Evolutionary conservation across 64 coral and sea anemone genomes (phyloP).

Genomic region (Platygyra sinensis): DNA sequence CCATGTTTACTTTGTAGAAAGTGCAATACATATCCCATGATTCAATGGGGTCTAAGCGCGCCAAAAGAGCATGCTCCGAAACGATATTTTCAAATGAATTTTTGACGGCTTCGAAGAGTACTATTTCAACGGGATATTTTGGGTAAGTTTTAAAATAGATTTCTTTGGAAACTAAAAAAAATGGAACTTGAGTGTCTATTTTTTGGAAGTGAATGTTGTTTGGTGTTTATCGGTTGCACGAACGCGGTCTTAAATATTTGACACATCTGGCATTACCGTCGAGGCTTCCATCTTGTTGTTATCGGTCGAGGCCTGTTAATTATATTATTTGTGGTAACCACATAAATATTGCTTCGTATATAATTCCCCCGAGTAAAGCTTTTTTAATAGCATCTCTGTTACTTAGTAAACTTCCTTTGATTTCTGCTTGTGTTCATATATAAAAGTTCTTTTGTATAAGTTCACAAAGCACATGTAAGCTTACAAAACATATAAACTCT

Average conservation of each 20-base stretch:
- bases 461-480: too few relatives aligned
- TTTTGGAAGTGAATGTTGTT: background rate
- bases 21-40: constrained; percentile 41
- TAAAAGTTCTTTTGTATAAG: too few relatives aligned
- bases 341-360: background rate
- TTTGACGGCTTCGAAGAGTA: background rate
- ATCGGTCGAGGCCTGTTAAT: too few relatives aligned
- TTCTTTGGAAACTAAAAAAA: background rate
- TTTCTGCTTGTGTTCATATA: too few relatives aligned
- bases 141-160: background rate
- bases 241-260: background rate
- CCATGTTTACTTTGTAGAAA: constrained; percentile 18
- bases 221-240: background rate
- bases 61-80: constrained; percentile 44
- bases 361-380: background rate
- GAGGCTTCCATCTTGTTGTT: too few relatives aligned
- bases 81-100: background rate
- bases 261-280: background rate
- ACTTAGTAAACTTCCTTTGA: background rate
- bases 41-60: constrained; percentile 10
- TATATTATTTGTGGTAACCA: background rate
- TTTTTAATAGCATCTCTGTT: background rate
- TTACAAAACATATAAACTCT: too few relatives aligned
- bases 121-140: background rate
- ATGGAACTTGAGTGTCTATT: background rate